phyloP scores from a whole-genome alignment of 1,140 invertebrate genomes.

The Olivierus martensii region DNA sequence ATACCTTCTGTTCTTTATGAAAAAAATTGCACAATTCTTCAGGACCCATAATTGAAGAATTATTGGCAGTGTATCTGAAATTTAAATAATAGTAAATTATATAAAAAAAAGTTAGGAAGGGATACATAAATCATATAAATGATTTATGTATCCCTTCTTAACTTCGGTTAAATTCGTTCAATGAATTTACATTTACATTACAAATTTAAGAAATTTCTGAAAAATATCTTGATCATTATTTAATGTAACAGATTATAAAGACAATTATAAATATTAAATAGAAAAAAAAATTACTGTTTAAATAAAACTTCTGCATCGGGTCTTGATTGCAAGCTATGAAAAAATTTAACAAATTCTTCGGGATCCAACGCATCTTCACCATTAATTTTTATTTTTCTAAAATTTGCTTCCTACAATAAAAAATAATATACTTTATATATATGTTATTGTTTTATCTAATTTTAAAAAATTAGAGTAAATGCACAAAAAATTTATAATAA shows the following conservation, averaged over 20 bases:
- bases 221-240: background rate
- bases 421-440: background rate
- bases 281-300: conserved; percentile 29
- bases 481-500: too few species aligned
- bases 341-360: conserved; percentile 42
- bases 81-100: background rate
- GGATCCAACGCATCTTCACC: conserved; percentile 37
- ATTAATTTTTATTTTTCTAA: conserved; percentile 27
- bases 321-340: conserved; percentile 35
- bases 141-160: too few species aligned
- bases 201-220: too few species aligned
- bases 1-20: conserved; percentile 27
- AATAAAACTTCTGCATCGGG: conserved; percentile 39
- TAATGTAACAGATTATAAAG: background rate
- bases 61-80: conserved; percentile 26
- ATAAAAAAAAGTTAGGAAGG: too few species aligned
- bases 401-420: conserved; percentile 37
- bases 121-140: too few species aligned
- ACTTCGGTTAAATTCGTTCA: too few species aligned
- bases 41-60: conserved; percentile 23
- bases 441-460: too few species aligned
- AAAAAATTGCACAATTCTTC: conserved; percentile 31
- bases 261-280: background rate
- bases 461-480: too few species aligned
- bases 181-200: too few species aligned